Conservation (phyloP, 2,888 invertebrate species). For the Synergus umbraculus region DNA sequence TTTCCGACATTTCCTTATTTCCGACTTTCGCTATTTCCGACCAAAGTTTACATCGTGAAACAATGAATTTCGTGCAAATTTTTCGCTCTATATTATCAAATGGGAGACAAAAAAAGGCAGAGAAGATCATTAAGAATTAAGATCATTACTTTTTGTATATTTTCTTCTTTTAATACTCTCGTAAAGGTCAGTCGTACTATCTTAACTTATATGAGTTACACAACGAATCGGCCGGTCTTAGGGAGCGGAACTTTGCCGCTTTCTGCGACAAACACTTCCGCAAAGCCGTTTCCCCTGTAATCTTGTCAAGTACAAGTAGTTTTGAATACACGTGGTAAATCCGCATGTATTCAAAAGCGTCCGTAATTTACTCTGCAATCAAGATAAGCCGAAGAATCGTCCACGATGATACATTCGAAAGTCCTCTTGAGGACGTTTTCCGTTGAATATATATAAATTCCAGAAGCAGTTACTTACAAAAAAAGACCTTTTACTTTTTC, state of each 20-base stretch:
- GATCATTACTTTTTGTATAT: background rate
- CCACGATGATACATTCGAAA: slow-evolving; percentile 34
- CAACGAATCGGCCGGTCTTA: slow-evolving; percentile 53
- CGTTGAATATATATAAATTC: slow-evolving; percentile 12
- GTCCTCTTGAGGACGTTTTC: slow-evolving; percentile 11
- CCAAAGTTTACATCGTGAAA: slow-evolving; percentile 22
- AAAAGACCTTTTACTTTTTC: background rate
- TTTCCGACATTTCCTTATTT: slow-evolving; percentile 36
- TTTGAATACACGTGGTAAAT: background rate
- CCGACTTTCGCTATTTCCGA: slow-evolving; percentile 41
- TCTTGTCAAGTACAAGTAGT: slow-evolving; percentile 39
- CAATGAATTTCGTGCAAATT: slow-evolving; percentile 1
- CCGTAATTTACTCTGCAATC: slow-evolving; percentile 30
- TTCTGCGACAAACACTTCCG: slow-evolving; percentile 61
- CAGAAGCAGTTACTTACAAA: slow-evolving; percentile 1
- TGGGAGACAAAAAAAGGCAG: slow-evolving; percentile 17
- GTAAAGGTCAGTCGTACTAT: slow-evolving; percentile 35
- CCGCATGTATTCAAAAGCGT: slow-evolving; percentile 28
- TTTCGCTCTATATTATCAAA: slow-evolving; percentile 20
- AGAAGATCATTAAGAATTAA: background rate
- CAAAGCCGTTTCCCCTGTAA: slow-evolving; percentile 59
- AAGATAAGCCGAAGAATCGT: slow-evolving; percentile 25
- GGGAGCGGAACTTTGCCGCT: slow-evolving; percentile 45
- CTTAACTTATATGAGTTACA: slow-evolving; percentile 47
- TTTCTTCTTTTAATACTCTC: slow-evolving; percentile 2